Evolutionary conservation across 1,140 invertebrate species (phyloP), one percentile per base, ranked within the genome.

Genomic region (Cydia fagiglandana): DNA sequence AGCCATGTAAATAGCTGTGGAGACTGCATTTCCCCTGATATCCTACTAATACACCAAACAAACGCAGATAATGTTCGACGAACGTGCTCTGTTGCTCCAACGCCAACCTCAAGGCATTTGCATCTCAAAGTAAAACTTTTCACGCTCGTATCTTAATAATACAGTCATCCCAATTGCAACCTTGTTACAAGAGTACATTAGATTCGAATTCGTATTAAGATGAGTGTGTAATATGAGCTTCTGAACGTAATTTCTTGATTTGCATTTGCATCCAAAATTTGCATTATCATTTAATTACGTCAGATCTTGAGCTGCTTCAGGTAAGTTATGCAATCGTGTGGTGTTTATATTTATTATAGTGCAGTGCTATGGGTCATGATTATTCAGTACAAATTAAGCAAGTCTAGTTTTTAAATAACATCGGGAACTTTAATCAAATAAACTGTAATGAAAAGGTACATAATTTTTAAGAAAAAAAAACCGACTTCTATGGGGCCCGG

Each of bases 211-310:
- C 9, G 20, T 0, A 61, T 61, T 7, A 20, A 4, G 20, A 61
- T 24, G 17, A 61, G 5, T 7, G n/a, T 17, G 53, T 56, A 24
- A 61, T 61, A 61, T 4, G 56, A 61, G 20, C 4, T 61, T 61
- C 7, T 24, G 56, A n/a, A 12, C 3, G 20, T 61, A 24, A 61
- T 61, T 20, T 24, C 56, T 61, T 61, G 56, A 24, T 61, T 61
- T 61, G 56, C 56, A 61, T 61, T 61, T 61, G 56, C 56, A 61
- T 61, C 56, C 56, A n/a, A 20, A 61, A 61, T 61, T 61, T 61
- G 56, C 56, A 61, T 61, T 10, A 61, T 61, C n/a, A 61, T 61
- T 61, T 61, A 24, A 61, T 61, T 61, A 61, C 2, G 56, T 2
- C 47, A 53, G n/a, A 61, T 24, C 56, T 61, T 61, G 20, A 61